phyloP scores from a whole-genome alignment of 2,888 invertebrate genomes.

The Ectemnius cavifrons region DNA sequence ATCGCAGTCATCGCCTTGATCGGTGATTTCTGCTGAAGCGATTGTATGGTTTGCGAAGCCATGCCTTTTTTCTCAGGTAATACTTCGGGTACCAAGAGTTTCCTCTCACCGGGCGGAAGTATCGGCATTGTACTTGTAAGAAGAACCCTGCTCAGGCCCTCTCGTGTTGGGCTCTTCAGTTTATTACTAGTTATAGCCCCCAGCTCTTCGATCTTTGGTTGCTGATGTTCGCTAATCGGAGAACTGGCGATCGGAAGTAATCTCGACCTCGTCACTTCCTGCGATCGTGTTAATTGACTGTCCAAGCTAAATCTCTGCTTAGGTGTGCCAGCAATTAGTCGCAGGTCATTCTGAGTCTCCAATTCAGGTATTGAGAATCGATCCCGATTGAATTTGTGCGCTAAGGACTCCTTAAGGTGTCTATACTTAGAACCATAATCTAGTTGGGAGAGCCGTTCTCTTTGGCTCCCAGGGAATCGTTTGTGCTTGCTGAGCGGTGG shows the following conservation, averaged over 20 bases:
- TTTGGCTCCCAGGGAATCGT: conserved; percentile 65
- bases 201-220: conserved; percentile 48
- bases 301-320: conserved; percentile 73
- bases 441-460: conserved; percentile 69
- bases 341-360: conserved; percentile 72
- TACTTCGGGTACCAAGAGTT: conserved; percentile 50
- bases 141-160: conserved; percentile 68
- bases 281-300: conserved; percentile 69
- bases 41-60: conserved; percentile 3
- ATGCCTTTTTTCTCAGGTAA: conserved; percentile 7
- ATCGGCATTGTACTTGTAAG: conserved; percentile 70
- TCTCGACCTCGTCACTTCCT: conserved; percentile 65
- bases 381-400: conserved; percentile 70
- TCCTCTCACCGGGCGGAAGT: conserved; percentile 64
- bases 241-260: conserved; percentile 73
- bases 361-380: conserved; percentile 73
- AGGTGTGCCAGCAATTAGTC: conserved; percentile 72
- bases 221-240: conserved; percentile 68
- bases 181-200: conserved; percentile 6
- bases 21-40: conserved; percentile 14
- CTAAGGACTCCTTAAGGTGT: conserved; percentile 54
- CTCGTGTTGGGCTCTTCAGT: conserved; percentile 52
- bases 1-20: background rate
- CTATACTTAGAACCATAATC: conserved; percentile 70
- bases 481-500: conserved; percentile 66